Base-by-base conservation (phyloP, 2,113 vertebrate genomes). In the Hemibagrus wyckioides region DNA sequence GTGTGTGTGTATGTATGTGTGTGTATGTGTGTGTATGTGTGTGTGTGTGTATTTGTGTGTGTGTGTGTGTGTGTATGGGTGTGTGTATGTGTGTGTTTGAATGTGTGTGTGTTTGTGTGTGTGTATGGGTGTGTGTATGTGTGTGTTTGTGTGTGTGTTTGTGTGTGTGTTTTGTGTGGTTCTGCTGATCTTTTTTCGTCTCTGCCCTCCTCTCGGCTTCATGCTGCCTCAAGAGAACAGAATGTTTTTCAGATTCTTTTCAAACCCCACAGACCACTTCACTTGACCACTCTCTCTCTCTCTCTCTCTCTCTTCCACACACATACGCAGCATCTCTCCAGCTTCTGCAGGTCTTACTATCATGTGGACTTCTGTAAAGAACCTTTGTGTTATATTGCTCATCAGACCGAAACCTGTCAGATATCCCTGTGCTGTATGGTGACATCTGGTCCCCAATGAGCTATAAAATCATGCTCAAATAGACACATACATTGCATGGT, bases 161-260 rank as follows among this genome's bases (percentile, higher is more conserved):
- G 56, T 59, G 57, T 59, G 57, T 67, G 30, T 67, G 14, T 69
- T 69, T 69, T 21, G 67, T 36, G 71, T 75, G 71, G 21, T 75
- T 75, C 11, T 25, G 71, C 28, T 75, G 71, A 11, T 75, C 7
- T 76, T 77, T 85, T 79, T 63, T 77, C 19, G 21, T 85, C 36
- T 41, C 36, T 63, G 80, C 57, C 25, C 54, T 82, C 65, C 0
- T 69, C 65, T 83, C 41, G 59, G 56, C 54, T 76, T 73, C 36
- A 33, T 41, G 23, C 75, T 85, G 75, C 57, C 75, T 79, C 73
- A 85, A 36, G 71, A 85, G 75, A 85, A 85, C 84, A 85, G 84
- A 85, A 85, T 85, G 84, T 85, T 76, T 73, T 85, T 13, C 6
- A 63, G 73, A 85, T 79, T 63, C 56, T 85, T 85, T 85, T 76